Evolutionary conservation across 2,113 vertebrate genomes (phyloP).

Genomic region (Nibea albiflora): DNA sequence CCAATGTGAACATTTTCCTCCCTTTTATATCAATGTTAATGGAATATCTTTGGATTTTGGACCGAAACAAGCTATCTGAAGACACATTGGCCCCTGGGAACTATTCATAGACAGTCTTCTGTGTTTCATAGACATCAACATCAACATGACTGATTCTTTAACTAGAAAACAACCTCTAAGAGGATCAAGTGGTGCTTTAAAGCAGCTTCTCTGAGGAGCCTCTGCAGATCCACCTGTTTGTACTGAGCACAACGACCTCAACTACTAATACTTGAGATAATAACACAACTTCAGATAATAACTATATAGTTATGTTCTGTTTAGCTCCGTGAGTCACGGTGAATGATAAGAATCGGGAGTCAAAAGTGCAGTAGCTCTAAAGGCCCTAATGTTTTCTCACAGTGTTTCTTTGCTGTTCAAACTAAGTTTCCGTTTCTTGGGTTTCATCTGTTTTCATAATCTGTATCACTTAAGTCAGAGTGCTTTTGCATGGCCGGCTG

Average conservation of each 20-base stretch:
- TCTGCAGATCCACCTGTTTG: slow-evolving; percentile 34
- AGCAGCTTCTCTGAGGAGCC: slow-evolving; percentile 20
- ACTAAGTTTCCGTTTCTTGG: slow-evolving; percentile 51
- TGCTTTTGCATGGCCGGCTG: slow-evolving; percentile 1
- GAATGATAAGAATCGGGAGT: slow-evolving; percentile 58
- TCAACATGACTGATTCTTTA: not conserved
- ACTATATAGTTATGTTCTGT: not conserved
- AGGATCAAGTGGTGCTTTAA: slow-evolving; percentile 52
- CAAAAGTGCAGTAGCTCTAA: slow-evolving; percentile 54
- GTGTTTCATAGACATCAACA: too few relatives aligned
- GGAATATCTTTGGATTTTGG: not conserved
- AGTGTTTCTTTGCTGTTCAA: slow-evolving; percentile 56
- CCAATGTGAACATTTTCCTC: not conserved
- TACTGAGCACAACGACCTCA: slow-evolving; percentile 6
- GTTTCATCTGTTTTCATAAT: slow-evolving; percentile 71
- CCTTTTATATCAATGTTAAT: not conserved
- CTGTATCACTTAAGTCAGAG: slow-evolving; percentile 63
- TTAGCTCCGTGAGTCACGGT: slow-evolving; percentile 8
- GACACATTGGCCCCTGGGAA: not conserved
- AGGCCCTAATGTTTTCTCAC: slow-evolving; percentile 44
- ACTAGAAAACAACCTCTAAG: slow-evolving; percentile 36
- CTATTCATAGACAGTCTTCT: too few relatives aligned
- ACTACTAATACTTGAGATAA: slow-evolving; percentile 29
- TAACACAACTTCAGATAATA: slow-evolving; percentile 27
- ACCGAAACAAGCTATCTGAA: not conserved